Conservation (phyloP, 2,888 invertebrate genomes). For the Platycnemis pennipes region DNA sequence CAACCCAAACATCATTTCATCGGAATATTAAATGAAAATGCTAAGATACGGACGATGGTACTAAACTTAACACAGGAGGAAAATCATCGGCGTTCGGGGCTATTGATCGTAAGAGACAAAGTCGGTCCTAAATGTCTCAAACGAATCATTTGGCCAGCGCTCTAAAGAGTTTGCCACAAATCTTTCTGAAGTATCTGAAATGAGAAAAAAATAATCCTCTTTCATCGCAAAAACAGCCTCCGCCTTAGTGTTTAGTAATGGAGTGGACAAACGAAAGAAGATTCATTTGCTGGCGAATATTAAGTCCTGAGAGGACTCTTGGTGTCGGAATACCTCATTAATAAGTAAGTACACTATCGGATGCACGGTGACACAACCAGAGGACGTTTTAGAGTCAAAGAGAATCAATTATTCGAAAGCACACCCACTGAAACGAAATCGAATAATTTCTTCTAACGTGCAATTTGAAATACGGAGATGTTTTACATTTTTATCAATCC, state of each 20-base stretch:
- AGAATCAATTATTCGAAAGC: not conserved
- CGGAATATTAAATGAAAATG: too few species aligned
- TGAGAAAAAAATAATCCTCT: not conserved
- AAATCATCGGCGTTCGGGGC: too few species aligned
- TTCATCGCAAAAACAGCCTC: not conserved
- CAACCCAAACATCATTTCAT: too few species aligned
- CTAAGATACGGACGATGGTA: too few species aligned
- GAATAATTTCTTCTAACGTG: too few species aligned
- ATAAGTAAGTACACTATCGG: not conserved
- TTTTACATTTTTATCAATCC: too few species aligned
- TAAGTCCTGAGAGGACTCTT: not conserved
- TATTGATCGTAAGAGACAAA: too few species aligned
- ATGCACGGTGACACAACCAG: not conserved
- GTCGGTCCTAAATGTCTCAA: too few species aligned
- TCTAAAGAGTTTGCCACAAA: not conserved
- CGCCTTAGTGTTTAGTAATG: not conserved
- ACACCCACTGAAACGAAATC: too few species aligned
- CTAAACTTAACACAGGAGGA: too few species aligned
- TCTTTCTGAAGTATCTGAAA: not conserved
- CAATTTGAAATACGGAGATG: too few species aligned
- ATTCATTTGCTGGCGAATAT: not conserved
- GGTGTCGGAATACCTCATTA: not conserved
- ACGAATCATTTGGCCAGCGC: too few species aligned
- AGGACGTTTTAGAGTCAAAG: not conserved
- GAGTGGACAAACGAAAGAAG: not conserved